phyloP scores from a whole-genome alignment of 2,888 invertebrate species.

The Chironomus riparius region DNA sequence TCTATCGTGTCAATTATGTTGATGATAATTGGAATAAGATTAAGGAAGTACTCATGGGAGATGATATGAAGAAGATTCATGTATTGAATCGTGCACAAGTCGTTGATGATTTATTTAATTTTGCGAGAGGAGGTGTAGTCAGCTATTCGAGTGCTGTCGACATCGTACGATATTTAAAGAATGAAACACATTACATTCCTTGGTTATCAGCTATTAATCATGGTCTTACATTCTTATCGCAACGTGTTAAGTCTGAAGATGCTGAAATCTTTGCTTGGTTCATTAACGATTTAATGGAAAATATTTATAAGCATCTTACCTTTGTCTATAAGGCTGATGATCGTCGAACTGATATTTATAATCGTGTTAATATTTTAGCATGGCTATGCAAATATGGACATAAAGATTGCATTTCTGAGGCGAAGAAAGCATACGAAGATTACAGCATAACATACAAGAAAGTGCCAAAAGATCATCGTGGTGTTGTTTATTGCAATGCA shows the following conservation, averaged over 20 bases:
- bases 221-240: conserved; percentile 5
- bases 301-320: conserved; percentile 45
- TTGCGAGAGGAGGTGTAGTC: conserved; percentile 57
- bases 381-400: conserved; percentile 58
- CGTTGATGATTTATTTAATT: conserved; percentile 67
- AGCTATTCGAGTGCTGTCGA: conserved; percentile 53
- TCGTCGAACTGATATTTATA: conserved; percentile 48
- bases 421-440: conserved; percentile 32
- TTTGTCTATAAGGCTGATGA: conserved; percentile 43
- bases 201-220: conserved; percentile 55
- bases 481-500: conserved; percentile 66
- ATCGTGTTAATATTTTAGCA: conserved; percentile 50
- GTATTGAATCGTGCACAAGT: conserved; percentile 61
- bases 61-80: conserved; percentile 46
- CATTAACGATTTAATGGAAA: conserved; percentile 43
- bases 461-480: conserved; percentile 54
- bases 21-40: conserved; percentile 48
- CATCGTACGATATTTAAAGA: conserved; percentile 57
- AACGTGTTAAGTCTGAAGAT: neutral
- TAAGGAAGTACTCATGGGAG: conserved; percentile 41
- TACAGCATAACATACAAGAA: neutral
- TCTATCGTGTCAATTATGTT: conserved; percentile 60
- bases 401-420: conserved; percentile 47
- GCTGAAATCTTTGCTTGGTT: conserved; percentile 37
- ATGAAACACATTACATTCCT: conserved; percentile 62